Base-by-base conservation (phyloP, 2,113 vertebrate genomes). In the Dipodomys stephensi region DNA sequence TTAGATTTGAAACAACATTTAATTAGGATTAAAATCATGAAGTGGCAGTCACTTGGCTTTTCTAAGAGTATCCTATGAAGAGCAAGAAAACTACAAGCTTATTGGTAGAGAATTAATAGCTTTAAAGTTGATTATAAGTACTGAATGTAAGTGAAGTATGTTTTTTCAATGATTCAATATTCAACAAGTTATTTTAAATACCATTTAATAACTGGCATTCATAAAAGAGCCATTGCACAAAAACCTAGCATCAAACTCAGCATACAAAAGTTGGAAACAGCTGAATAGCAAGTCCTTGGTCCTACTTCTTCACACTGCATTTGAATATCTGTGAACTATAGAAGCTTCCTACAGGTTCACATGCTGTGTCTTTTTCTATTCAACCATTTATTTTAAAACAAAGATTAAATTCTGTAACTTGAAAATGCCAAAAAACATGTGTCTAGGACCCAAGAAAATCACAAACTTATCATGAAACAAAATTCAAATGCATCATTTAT, bases 281-380 rank as follows among this genome's bases (percentile, higher is more conserved):
- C 74, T 95, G 86, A 60, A 0, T 84, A 80, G 0, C 0, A 87
- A 81, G 81, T 90, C 87, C 90, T 90, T 80, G 88, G 85, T 85
- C 95, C 91, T 82, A 49, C 11, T 64, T 72, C 72, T 98, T 99
- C 98, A 99, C 97, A 99, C 98, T 84, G 99, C 99, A 99, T 99
- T 98, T 99, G 99, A 98, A 99, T 99, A 97, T 99, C 99, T 27
- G 99, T 99, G 46, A 99, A 99, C 97, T 99, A 98, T 99, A 99
- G 98, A 99, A 99, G 98, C 96, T 99, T 97, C 99, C 99, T 92
- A 99, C 98, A 82, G 99, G 99, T 97, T 97, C 98, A 92, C 98
- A 98, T 0, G 99, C 99, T 1, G 99, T 98, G 57, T 97, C 98
- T 96, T 99, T 99, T 97, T 99, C 99, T 0, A 99, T 92, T 99